Percentiles rank a stretch among this genome's conserved stretches.
Conservation (phyloP, 2,888 invertebrate species). For the Ceriagrion tenellum region DNA sequence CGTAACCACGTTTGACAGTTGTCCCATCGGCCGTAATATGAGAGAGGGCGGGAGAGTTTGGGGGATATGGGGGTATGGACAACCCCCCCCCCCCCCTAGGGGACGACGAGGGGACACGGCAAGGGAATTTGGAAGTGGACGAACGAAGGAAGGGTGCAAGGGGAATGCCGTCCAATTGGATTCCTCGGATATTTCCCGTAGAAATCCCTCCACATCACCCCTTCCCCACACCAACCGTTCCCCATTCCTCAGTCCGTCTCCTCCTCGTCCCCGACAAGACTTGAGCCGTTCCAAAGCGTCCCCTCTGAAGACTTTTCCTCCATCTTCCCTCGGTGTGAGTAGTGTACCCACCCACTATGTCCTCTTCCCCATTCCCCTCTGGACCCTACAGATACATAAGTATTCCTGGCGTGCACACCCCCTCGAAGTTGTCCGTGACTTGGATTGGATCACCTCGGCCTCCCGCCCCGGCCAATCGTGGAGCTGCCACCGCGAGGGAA, state of each 20-base stretch:
- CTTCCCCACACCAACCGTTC: background rate
- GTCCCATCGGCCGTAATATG: slow-evolving; percentile 42
- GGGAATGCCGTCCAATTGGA: slow-evolving; percentile 49
- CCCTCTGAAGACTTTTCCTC: background rate
- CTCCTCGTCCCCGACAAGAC: background rate
- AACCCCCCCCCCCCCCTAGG: background rate
- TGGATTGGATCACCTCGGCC: slow-evolving; percentile 42
- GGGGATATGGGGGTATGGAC: background rate
- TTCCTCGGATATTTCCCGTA: slow-evolving; percentile 1
- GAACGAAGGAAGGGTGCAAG: background rate
- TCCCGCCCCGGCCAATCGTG: background rate
- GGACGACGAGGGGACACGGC: background rate
- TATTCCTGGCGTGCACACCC: background rate
- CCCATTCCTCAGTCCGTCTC: background rate
- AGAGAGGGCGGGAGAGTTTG: background rate
- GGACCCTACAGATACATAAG: background rate
- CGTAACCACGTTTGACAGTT: slow-evolving; percentile 58
- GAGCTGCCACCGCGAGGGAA: background rate
- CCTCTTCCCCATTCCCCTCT: background rate
- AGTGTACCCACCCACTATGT: too few species aligned
- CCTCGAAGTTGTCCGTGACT: slow-evolving; percentile 45
- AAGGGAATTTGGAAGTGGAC: background rate
- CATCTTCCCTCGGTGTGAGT: background rate
- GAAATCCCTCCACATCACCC: slow-evolving; percentile 13
- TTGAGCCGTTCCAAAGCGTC: background rate